Base-by-base conservation (phyloP, 1,140 invertebrate species). In the Stegodyphus dumicola region DNA sequence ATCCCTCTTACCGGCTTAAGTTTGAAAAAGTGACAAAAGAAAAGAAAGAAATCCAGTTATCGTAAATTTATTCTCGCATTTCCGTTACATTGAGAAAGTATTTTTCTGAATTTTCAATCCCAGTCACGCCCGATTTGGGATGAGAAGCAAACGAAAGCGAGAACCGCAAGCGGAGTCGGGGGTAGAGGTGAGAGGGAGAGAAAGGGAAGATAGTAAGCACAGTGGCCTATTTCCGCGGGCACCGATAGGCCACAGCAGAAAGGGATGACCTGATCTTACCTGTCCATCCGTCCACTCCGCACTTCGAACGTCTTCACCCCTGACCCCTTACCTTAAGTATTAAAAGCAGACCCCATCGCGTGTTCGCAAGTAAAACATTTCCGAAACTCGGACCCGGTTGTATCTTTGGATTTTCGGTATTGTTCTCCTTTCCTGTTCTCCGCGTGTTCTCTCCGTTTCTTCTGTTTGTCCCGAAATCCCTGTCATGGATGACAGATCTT, bases 311-410 rank as follows among this genome's bases (percentile, higher is more conserved):
- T 70, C 51, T 52, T 83, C 70, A 75, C 80, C 80, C 75, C 56
- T 83, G 80, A 83, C 80, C 80, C 71, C 73, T 83, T 83, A 83
- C 80, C 80, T 83, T 83, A 83, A 83, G 80, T 83, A 83, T 83
- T 83, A 83, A 83, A 83, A 83, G 80, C 15, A 51, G 56, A 71
- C 71, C 60, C 80, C 71, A 11, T 75, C 80, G 80, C 80, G 80
- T 83, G 70, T 60, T 60, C 73, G 71, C 56, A 75, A n/a, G 54
- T 83, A 74, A 74, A 75, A 83, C 70, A 67, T 64, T 79, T 75
- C 71, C 71, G 49, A 75, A 33, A 33, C n/a, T 52, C 18, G 17
- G 33, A 54, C 56, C 51, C 11, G 48, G 66, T 48, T 33, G 78
- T 79, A 33, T 33, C 33, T 33, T 33, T 33, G 33, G 33, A 33